These are phyloP conservation scores for Pseudorhiza aurosa DNA, from an alignment of 30 jellyfish, hydroid and myxozoan species.

Conservation along the genomic window DNA sequence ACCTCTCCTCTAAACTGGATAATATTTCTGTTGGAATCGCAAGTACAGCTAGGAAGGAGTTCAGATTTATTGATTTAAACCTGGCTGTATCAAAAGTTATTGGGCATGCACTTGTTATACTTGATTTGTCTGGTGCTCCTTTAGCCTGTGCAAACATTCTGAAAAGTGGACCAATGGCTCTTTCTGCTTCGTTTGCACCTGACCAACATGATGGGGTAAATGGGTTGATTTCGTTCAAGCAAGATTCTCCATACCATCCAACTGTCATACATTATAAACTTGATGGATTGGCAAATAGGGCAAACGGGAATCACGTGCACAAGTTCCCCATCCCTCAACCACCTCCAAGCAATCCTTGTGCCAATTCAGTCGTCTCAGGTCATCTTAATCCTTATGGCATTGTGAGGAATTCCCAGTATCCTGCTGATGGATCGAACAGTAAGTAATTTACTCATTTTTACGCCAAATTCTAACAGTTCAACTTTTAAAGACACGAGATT, in stretches of 20 bases:
- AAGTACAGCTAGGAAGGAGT: conserved; percentile 17
- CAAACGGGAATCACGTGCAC: conserved; percentile 86
- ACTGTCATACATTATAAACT: conserved; percentile 45
- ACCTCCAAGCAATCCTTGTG: conserved; percentile 63
- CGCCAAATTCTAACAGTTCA: no score
- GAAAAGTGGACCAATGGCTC: conserved; percentile 69
- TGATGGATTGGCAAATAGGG: conserved; percentile 50
- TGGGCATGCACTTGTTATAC: conserved; percentile 66
- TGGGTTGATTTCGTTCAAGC: conserved; percentile 74
- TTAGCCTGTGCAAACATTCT: conserved; percentile 76
- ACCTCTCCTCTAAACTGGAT: conserved; percentile 61
- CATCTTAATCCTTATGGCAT: conserved; percentile 83
- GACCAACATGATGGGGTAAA: conserved; percentile 58
- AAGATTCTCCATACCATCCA: conserved; percentile 90
- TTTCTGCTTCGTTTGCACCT: conserved; percentile 48
- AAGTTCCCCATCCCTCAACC: conserved; percentile 81
- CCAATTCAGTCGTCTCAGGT: conserved; percentile 82
- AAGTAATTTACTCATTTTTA: no score
- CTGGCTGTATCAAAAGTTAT: conserved; percentile 32
- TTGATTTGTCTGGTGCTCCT: conserved; percentile 35
- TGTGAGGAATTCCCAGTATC: conserved; percentile 38
- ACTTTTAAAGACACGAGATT: no score
- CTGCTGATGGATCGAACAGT: conserved; percentile 54
- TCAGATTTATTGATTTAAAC: conserved; percentile 39
- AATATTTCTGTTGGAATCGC: conserved; percentile 71